phyloP scores from a whole-genome alignment of 1,140 invertebrate genomes.

The Luehdorfia chinensis region DNA sequence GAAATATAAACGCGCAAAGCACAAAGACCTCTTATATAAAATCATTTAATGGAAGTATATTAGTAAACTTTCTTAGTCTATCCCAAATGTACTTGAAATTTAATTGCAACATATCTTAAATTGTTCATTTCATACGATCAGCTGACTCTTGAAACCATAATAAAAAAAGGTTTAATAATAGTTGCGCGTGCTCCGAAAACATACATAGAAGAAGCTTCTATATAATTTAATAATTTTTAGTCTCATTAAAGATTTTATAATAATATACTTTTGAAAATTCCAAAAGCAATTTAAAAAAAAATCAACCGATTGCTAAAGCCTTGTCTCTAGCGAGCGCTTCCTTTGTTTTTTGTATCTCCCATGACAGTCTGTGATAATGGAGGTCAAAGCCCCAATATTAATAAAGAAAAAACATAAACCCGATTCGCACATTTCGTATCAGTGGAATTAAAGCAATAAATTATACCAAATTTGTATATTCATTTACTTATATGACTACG shows the following conservation, averaged over 20 bases:
- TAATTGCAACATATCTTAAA: not conserved
- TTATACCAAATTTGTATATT: conserved; percentile 7
- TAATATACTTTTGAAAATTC: too few relatives aligned
- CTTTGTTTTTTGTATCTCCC: conserved; percentile 16
- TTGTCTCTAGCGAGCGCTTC: conserved; percentile 1
- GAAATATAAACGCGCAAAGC: conserved; percentile 5
- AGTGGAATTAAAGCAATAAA: conserved; percentile 9
- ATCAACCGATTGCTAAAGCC: not conserved
- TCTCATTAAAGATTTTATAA: not conserved
- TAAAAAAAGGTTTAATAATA: conserved; percentile 7
- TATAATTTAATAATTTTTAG: too few relatives aligned
- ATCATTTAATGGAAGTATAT: not conserved
- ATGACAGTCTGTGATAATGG: conserved; percentile 17
- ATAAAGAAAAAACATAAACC: conserved; percentile 17
- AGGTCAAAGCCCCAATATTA: conserved; percentile 16
- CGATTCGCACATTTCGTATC: conserved; percentile 13
- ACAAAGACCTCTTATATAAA: conserved; percentile 5
- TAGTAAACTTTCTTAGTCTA: not conserved
- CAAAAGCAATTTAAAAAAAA: not conserved
- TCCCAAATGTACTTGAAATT: too few relatives aligned
- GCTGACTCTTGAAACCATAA: conserved; percentile 7
- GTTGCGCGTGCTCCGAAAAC: not conserved
- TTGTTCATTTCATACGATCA: not conserved
- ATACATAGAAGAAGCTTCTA: too few relatives aligned
- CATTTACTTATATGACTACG: conserved; percentile 1